Evolutionary conservation across 2,113 vertebrate genomes (phyloP).

Genomic region (Ictalurus punctatus): DNA sequence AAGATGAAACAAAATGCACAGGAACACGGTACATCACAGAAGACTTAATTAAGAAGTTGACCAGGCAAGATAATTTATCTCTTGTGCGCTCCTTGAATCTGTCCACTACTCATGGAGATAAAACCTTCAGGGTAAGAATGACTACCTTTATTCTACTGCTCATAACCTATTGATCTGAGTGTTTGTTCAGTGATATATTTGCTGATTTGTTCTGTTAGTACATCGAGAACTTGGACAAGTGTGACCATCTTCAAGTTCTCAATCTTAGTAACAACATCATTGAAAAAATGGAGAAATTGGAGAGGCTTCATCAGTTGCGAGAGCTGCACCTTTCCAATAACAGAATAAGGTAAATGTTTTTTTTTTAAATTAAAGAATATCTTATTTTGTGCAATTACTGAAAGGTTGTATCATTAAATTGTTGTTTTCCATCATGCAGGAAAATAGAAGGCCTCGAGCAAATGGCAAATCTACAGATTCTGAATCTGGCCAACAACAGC

Average conservation of each 20-base stretch:
- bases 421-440: conserved; percentile 60
- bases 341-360: conserved; percentile 67
- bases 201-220: conserved; percentile 65
- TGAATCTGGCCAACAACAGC: conserved; percentile 81
- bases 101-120: conserved; percentile 75
- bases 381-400: not conserved
- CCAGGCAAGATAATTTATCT: conserved; percentile 77
- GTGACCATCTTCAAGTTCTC: conserved; percentile 75
- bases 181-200: not conserved
- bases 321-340: conserved; percentile 84
- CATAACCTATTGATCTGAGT: not conserved
- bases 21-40: conserved; percentile 83
- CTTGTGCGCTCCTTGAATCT: conserved; percentile 77
- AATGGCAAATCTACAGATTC: conserved; percentile 77
- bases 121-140: conserved; percentile 79
- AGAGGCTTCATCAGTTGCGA: conserved; percentile 73
- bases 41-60: conserved; percentile 71
- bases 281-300: conserved; percentile 83
- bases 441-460: conserved; percentile 87
- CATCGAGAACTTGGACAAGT: conserved; percentile 87
- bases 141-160: not conserved
- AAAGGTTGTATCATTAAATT: not conserved
- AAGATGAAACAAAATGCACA: conserved; percentile 65
- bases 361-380: not conserved
- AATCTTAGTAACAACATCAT: conserved; percentile 82